A percentile compares a stretch with the other conserved stretches of the same genome.
These are phyloP conservation scores for Chrysaora quinquecirrha DNA, from an alignment of 30 jellyfish, hydroid and myxozoan genomes.

Conservation along the genomic window DNA sequence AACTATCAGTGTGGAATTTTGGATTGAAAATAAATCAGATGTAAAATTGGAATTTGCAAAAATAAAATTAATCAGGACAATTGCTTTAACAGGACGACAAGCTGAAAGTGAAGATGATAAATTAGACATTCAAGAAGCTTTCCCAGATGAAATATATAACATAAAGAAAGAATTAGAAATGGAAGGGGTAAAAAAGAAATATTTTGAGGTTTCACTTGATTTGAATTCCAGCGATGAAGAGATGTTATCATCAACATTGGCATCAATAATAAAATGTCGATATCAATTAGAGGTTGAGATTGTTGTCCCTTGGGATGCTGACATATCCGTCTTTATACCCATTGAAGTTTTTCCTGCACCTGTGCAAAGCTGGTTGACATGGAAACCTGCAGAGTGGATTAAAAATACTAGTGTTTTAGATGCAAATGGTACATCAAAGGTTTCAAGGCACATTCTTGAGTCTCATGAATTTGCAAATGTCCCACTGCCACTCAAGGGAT, in stretches of 20 bases:
- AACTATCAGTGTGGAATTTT: constrained; percentile 33
- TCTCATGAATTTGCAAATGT: constrained; percentile 39
- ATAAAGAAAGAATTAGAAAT: constrained; percentile 25
- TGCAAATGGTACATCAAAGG: constrained; percentile 16
- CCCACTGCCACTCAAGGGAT: constrained; percentile 52
- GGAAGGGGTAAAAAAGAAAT: constrained; percentile 12
- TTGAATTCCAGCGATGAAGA: constrained; percentile 3
- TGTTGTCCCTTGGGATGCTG: constrained; percentile 44
- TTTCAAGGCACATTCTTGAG: constrained; percentile 32
- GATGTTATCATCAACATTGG: constrained; percentile 21
- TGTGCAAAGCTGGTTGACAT: constrained; percentile 18
- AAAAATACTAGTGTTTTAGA: constrained; percentile 5
- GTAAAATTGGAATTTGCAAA: constrained; percentile 18
- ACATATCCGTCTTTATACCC: constrained; percentile 25
- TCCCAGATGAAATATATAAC: background rate
- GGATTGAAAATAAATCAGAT: constrained; percentile 37
- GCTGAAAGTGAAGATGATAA: constrained; percentile 5
- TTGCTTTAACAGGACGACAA: constrained; percentile 8
- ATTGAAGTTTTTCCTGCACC: constrained; percentile 40
- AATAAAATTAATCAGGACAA: constrained; percentile 32
- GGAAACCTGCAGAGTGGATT: constrained; percentile 67
- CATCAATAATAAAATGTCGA: constrained; percentile 37
- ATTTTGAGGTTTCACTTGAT: constrained; percentile 4
- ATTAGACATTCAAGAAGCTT: constrained; percentile 24
- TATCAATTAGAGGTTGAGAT: constrained; percentile 40